Conservation (phyloP, 2,888 invertebrate species). For the Apomyelois bistriatella region DNA sequence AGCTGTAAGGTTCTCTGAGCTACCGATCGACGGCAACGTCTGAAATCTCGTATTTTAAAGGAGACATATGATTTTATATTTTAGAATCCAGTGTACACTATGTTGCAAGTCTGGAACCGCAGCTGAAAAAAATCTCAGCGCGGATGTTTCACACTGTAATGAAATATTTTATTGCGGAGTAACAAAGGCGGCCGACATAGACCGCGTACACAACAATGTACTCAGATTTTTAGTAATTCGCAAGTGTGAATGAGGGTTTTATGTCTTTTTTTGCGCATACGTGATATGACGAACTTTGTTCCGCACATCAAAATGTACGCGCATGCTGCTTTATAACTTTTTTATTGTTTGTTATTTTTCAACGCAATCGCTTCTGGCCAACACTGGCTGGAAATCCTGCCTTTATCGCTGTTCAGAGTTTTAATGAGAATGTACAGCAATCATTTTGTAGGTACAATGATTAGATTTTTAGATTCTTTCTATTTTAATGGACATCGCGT, state of each 20-base stretch:
- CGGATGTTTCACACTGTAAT: conserved; percentile 61
- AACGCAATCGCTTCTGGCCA: not conserved
- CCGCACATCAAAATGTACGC: conserved; percentile 18
- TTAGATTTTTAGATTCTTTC: no score
- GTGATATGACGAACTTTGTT: conserved; percentile 23
- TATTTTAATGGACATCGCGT: no score
- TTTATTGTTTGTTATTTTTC: conserved; percentile 10
- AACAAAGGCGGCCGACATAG: conserved; percentile 50
- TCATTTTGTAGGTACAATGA: not conserved
- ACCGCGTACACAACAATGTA: conserved; percentile 62
- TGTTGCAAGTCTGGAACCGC: conserved; percentile 18
- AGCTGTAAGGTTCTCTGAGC: no score
- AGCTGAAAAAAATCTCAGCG: conserved; percentile 11
- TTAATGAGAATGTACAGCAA: not conserved
- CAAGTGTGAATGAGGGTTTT: conserved; percentile 44
- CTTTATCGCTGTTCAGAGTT: not conserved
- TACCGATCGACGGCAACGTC: no score
- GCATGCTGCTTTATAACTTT: conserved; percentile 5
- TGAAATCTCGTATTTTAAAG: no score
- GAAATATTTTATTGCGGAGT: conserved; percentile 68
- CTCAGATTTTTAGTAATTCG: conserved; percentile 64
- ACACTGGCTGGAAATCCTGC: not conserved
- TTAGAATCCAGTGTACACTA: no score
- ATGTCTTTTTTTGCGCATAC: conserved; percentile 36
- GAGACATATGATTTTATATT: no score